Evolutionary conservation across 2,888 invertebrate species (phyloP).

Genomic region (Anorthoa munda): DNA sequence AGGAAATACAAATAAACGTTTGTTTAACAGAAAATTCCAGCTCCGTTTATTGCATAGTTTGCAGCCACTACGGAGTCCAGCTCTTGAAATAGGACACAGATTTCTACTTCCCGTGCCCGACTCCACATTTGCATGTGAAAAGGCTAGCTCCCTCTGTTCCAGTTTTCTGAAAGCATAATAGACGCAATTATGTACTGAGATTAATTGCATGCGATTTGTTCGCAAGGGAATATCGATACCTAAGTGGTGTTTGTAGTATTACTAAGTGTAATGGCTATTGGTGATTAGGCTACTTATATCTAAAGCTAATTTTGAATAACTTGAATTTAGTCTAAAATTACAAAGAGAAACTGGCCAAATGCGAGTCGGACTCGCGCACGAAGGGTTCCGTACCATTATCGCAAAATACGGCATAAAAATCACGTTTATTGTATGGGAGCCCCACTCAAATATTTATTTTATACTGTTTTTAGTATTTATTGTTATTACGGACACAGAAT

Average conservation of each 20-base stretch:
- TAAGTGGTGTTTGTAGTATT: slow-evolving; percentile 7
- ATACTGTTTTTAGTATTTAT: no score
- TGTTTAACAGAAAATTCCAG: slow-evolving; percentile 32
- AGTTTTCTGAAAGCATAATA: slow-evolving; percentile 55
- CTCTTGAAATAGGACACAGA: slow-evolving; percentile 53
- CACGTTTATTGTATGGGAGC: no score
- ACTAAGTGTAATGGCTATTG: background rate
- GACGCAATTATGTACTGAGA: slow-evolving; percentile 41
- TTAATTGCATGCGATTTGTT: slow-evolving; percentile 48
- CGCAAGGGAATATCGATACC: background rate
- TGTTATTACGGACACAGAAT: no score
- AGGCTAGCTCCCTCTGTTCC: slow-evolving; percentile 43
- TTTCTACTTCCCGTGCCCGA: slow-evolving; percentile 35
- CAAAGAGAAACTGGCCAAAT: no score
- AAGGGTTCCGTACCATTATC: no score
- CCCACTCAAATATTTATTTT: no score
- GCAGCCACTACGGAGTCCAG: slow-evolving; percentile 9
- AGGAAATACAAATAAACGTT: slow-evolving; percentile 26
- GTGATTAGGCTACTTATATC: background rate
- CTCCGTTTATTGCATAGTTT: slow-evolving; percentile 35
- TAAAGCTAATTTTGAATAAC: no score
- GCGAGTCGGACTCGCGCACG: no score
- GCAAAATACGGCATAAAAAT: no score
- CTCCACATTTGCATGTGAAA: slow-evolving; percentile 59
- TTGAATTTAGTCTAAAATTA: no score